These are phyloP conservation scores for Thecophora atra DNA, from an alignment of 2,888 invertebrate species.

Conservation along the genomic window DNA sequence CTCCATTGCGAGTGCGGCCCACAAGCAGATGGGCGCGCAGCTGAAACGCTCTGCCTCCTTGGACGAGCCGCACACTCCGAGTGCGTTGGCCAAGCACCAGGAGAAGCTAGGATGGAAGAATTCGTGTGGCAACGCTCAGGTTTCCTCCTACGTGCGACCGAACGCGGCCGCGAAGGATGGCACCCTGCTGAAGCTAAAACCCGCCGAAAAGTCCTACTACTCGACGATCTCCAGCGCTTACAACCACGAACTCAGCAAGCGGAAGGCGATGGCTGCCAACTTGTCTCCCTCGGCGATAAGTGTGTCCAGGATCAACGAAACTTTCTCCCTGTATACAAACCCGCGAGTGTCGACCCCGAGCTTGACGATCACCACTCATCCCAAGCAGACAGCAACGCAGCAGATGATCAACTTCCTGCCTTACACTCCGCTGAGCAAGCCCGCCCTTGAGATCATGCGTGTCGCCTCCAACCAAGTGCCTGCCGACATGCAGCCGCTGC, in stretches of 20 bases:
- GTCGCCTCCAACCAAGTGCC: constrained; percentile 49
- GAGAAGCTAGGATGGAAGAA: constrained; percentile 51
- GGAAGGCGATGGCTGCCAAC: constrained; percentile 41
- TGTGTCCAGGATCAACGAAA: constrained; percentile 47
- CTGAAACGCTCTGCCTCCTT: constrained; percentile 60
- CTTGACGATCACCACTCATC: constrained; percentile 28
- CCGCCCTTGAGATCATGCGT: constrained; percentile 59
- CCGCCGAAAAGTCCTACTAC: constrained; percentile 49
- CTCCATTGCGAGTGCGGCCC: constrained; percentile 62
- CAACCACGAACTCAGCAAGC: constrained; percentile 49
- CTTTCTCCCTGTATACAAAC: constrained; percentile 14
- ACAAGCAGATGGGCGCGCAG: constrained; percentile 53
- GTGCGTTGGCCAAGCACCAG: constrained; percentile 49
- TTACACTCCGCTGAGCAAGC: constrained; percentile 46
- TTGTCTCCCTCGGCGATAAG: constrained; percentile 57
- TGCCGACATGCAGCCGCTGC: constrained; percentile 39
- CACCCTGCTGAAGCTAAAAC: constrained; percentile 42
- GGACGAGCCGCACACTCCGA: constrained; percentile 53
- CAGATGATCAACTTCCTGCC: constrained; percentile 28
- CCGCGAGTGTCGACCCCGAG: constrained; percentile 15
- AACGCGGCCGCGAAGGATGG: constrained; percentile 38
- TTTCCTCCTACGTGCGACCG: constrained; percentile 11
- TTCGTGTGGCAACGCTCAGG: constrained; percentile 42
- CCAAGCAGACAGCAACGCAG: constrained; percentile 34
- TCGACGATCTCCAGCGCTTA: constrained; percentile 51